Percentiles rank a stretch among this genome's conserved stretches.
Conservation (phyloP, 2,888 invertebrate species). For the Hololepta plana region DNA sequence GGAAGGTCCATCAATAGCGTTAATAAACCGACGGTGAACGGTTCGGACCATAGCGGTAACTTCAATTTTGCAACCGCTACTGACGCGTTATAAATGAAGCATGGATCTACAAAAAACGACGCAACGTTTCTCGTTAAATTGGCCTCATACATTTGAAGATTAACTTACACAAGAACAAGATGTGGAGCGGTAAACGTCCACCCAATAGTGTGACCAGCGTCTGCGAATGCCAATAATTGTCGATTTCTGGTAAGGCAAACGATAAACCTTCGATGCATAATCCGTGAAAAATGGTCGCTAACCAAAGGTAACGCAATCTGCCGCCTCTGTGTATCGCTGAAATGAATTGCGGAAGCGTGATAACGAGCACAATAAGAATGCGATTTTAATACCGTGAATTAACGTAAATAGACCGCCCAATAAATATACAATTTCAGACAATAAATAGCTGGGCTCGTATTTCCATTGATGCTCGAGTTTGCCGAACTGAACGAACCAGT, state of each 20-base stretch:
- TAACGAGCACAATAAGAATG: background rate
- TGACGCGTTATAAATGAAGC: slow-evolving; percentile 40
- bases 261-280: slow-evolving; percentile 51
- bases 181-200: slow-evolving; percentile 51
- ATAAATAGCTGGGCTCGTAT: slow-evolving; percentile 46
- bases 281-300: slow-evolving; percentile 54
- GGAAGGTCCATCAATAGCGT: slow-evolving; percentile 60
- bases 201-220: slow-evolving; percentile 55
- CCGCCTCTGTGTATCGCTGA: slow-evolving; percentile 52
- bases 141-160: background rate
- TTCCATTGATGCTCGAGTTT: slow-evolving; percentile 37
- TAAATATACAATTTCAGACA: slow-evolving; percentile 41
- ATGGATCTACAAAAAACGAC: slow-evolving; percentile 30
- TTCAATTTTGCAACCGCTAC: slow-evolving; percentile 36
- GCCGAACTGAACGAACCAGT: slow-evolving; percentile 42
- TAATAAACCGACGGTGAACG: slow-evolving; percentile 49
- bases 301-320: slow-evolving; percentile 56
- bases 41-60: slow-evolving; percentile 37
- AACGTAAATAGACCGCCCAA: slow-evolving; percentile 45
- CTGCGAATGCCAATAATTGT: slow-evolving; percentile 75
- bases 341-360: slow-evolving; percentile 9
- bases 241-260: slow-evolving; percentile 52
- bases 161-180: slow-evolving; percentile 49
- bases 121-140: too few species aligned
- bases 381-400: slow-evolving; percentile 38